Conservation (phyloP, 2,888 invertebrate genomes). For the Keiferia lycopersicella region DNA sequence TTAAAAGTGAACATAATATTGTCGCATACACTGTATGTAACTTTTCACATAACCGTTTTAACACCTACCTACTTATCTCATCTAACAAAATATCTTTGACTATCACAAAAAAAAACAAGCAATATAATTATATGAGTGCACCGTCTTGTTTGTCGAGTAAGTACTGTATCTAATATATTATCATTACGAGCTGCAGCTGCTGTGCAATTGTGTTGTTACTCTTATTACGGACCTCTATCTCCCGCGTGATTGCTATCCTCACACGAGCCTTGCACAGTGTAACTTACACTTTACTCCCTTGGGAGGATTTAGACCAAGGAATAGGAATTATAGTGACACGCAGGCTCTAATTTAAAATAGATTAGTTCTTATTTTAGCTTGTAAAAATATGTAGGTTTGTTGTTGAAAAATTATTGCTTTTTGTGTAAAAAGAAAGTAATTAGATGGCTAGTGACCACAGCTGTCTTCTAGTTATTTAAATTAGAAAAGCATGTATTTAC, state of each 20-base stretch:
- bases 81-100: no score
- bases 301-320: conserved; percentile 18
- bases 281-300: background rate
- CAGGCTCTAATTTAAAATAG: conserved; percentile 8
- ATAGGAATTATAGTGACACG: conserved; percentile 14
- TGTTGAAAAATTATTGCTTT: background rate
- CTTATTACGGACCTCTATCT: conserved; percentile 11
- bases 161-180: background rate
- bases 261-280: background rate
- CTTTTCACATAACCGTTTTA: no score
- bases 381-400: no score
- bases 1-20: no score
- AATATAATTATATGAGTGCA: background rate
- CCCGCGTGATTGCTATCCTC: conserved; percentile 22
- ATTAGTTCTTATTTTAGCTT: background rate
- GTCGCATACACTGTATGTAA: no score
- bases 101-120: background rate
- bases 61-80: no score
- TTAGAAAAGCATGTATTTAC: no score
- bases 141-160: background rate
- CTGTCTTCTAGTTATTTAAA: background rate
- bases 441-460: background rate
- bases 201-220: conserved; percentile 10
- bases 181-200: conserved; percentile 18
- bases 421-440: conserved; percentile 8